Base-by-base conservation (phyloP, 2,888 invertebrate genomes). In the Sarcophaga carnaria region DNA sequence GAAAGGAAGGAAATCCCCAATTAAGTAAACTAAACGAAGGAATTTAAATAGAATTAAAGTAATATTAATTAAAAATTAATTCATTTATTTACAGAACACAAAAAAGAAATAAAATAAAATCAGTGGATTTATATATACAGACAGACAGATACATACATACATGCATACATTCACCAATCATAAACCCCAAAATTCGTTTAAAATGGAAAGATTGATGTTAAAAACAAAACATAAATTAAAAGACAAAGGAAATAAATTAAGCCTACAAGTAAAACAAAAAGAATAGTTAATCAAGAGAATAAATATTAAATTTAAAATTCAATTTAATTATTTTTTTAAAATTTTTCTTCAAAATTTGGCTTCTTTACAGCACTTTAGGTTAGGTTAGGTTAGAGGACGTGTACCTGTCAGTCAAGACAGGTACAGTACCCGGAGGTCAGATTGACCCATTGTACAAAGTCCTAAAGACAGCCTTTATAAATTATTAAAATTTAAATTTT, bases 11-110 rank as follows among this genome's bases (percentile, higher is more conserved):
- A 76, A 79, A 84, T 78, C 87, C 87, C 84, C 79, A 84, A 82
- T 87, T 87, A 87, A 84, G 67, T 76, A 84, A 87, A 87, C 81
- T 82, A 87, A 87, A 84, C 87, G 84, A 87, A 87, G 87, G 87
- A 87, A 87, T 87, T 87, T 87, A 87, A 87, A 87, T 87, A 87
- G 87, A 64, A 84, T 79, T 84, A 84, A 86, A 64, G 71, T 80
- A 72, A 63, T 72, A 81, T 64, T 77, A 83, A 78, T 75, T 74
- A 64, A 77, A 11, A 54, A 70, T 80, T 60, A 84, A 87, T 70
- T 74, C 67, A 81, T 74, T 60, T 72, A 67, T 45, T 67, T 62
- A 85, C 22, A 67, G 45, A 64, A 72, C n/a, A 60, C 66, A 60
- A 37, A 45, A n/a, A 25, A 76, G 12, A 71, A 79, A 45, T 64